Base-by-base conservation (phyloP, 1,140 invertebrate genomes). In the Drosophila sp. region DNA sequence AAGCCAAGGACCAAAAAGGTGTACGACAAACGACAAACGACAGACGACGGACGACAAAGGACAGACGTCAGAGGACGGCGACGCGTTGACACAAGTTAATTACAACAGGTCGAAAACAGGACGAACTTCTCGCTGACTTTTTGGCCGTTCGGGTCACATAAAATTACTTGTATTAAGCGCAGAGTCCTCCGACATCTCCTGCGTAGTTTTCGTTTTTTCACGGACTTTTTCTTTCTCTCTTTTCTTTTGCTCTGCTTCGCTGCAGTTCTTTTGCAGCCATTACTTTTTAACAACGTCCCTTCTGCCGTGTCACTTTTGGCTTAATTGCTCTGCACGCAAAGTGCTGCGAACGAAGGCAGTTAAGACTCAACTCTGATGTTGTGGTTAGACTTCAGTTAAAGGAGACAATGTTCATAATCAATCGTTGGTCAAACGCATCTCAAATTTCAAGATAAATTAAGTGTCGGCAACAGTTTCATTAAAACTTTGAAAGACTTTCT, bases 31-130 rank as follows among this genome's bases (percentile, higher is more conserved):
- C n/a, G n/a, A 27, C 18, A 46, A 11, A 43, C 13, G 14, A 7
- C 13, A 14, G 14, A 7, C 13, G 40, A 43, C 16, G 25, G 43
- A 21, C 43, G 11, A n/a, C 41, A 18, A 16, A 21, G 7, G 5
- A 5, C 46, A 50, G 46, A 48, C 45, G 1, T 11, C 46, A 29
- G 58, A 16, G 38, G 48, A 34, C 38, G 29, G 40, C 41, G 34
- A 51, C 59, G 46, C 46, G 72, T 72, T 75, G 72, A 75, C 72
- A 75, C 67, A 71, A 75, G 72, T 75, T 75, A 75, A 75, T 75
- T 75, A 75, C 72, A 72, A 50, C 38, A 72, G 59, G 53, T 72
- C 62, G 43, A 65, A 57, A 51, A 56, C n/a, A 45, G 53, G 45
- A 46, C 53, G 34, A 71, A 65, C 63, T 72, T 66, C n/a, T 25